These are phyloP conservation scores for Sebastes flavidus DNA, from an alignment of 2,797 vertebrate genomes.

Conservation along the genomic window DNA sequence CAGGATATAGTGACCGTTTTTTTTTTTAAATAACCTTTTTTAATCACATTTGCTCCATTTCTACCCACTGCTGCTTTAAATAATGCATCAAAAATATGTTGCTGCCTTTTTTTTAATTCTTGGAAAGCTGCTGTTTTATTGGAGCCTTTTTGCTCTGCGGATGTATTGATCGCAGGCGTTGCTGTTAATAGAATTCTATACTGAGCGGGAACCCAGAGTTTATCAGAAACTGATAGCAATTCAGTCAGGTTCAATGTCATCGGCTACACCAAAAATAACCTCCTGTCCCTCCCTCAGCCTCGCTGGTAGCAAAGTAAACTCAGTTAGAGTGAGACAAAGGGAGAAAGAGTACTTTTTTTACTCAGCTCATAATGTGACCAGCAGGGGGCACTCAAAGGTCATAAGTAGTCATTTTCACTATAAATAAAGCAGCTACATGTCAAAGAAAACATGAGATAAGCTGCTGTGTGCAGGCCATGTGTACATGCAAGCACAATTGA, in stretches of 20 bases:
- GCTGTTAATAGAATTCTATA: slow-evolving; percentile 66
- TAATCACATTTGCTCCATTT: too few relatives aligned
- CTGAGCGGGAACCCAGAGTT: slow-evolving; percentile 45
- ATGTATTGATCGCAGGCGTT: slow-evolving; percentile 40
- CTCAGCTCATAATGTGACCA: slow-evolving; percentile 24
- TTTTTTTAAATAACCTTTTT: too few relatives aligned
- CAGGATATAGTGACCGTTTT: too few relatives aligned
- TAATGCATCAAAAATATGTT: neutral
- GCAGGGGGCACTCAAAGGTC: slow-evolving; percentile 39
- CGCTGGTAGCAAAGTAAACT: slow-evolving; percentile 30
- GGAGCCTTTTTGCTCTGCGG: neutral
- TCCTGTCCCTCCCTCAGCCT: neutral
- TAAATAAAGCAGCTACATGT: neutral
- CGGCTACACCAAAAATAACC: slow-evolving; percentile 61
- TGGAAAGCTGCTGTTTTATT: slow-evolving; percentile 14
- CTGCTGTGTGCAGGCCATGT: neutral
- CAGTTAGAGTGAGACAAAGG: neutral
- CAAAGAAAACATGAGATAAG: neutral
- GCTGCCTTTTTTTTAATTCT: neutral
- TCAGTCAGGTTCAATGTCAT: slow-evolving; percentile 60
- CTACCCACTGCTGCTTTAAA: neutral
- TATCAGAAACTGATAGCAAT: slow-evolving; percentile 65
- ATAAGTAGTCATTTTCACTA: neutral
- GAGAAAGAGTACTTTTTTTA: neutral
- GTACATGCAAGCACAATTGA: slow-evolving; percentile 6